These are phyloP conservation scores for Himantopus leucocephalus DNA, from an alignment of 2,113 vertebrate species.

Conservation along the genomic window DNA sequence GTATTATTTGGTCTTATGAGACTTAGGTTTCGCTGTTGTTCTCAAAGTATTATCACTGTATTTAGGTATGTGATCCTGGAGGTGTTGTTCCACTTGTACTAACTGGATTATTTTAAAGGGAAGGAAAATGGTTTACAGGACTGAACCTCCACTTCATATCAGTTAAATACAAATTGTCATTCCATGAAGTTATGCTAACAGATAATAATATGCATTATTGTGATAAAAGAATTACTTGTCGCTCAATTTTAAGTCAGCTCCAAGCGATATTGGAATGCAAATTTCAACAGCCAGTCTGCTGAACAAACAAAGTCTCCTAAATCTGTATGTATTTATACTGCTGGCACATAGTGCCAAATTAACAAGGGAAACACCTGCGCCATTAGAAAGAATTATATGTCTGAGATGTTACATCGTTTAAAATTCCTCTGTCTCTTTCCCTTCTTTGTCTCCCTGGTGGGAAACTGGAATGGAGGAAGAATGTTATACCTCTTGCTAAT, in stretches of 20 bases:
- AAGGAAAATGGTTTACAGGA: background rate
- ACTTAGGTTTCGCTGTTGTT: background rate
- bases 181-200: background rate
- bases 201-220: background rate
- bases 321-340: background rate
- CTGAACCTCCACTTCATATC: background rate
- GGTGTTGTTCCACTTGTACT: background rate
- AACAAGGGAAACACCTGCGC: background rate
- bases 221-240: background rate
- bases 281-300: slow-evolving; percentile 17
- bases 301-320: background rate
- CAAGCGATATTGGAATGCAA: background rate
- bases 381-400: background rate
- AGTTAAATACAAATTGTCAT: background rate
- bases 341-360: background rate
- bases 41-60: background rate
- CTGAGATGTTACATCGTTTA: background rate
- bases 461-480: background rate
- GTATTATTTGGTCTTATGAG: background rate
- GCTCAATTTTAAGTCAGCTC: background rate
- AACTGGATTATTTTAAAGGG: background rate
- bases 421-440: background rate
- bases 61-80: background rate
- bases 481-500: background rate
- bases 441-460: background rate